These are phyloP conservation scores for Ceratoteleas bidentatus DNA, from an alignment of 1,140 invertebrate species.

Conservation along the genomic window DNA sequence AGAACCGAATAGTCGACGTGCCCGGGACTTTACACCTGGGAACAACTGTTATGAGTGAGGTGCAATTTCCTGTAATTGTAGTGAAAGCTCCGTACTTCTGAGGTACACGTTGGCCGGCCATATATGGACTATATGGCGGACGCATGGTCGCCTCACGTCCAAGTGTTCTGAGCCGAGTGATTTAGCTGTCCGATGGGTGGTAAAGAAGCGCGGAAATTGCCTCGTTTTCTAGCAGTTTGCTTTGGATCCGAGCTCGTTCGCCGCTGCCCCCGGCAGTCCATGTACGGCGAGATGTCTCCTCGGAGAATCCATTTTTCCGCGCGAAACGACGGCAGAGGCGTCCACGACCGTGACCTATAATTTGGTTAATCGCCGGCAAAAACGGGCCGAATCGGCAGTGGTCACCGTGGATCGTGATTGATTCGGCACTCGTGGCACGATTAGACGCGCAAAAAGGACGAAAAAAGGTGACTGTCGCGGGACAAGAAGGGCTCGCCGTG, in stretches of 20 bases:
- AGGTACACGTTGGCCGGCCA: conserved; percentile 54
- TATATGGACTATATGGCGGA: conserved; percentile 58
- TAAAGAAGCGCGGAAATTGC: conserved; percentile 73
- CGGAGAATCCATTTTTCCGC: conserved; percentile 33
- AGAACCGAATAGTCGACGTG: conserved; percentile 37
- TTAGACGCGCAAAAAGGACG: not conserved
- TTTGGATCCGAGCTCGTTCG: conserved; percentile 46
- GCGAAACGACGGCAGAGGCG: conserved; percentile 16
- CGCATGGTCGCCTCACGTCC: conserved; percentile 44
- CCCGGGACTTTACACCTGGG: conserved; percentile 70
- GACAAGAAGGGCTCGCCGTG: not conserved
- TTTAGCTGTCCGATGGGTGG: conserved; percentile 76
- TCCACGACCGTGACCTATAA: conserved; percentile 26
- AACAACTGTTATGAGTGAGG: conserved; percentile 75
- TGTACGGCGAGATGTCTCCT: conserved; percentile 43
- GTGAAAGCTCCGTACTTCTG: conserved; percentile 73
- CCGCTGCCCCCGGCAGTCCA: conserved; percentile 6
- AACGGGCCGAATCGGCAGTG: not conserved
- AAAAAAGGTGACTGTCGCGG: not conserved
- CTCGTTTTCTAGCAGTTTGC: conserved; percentile 69
- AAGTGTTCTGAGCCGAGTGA: conserved; percentile 74
- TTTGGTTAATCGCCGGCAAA: conserved; percentile 34
- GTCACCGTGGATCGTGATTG: not conserved
- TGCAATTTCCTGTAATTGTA: conserved; percentile 79
- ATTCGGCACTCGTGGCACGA: not conserved